Base-by-base conservation (phyloP, 64 coral and sea anemone genomes). In the Hydrozoanthus tunicans region DNA sequence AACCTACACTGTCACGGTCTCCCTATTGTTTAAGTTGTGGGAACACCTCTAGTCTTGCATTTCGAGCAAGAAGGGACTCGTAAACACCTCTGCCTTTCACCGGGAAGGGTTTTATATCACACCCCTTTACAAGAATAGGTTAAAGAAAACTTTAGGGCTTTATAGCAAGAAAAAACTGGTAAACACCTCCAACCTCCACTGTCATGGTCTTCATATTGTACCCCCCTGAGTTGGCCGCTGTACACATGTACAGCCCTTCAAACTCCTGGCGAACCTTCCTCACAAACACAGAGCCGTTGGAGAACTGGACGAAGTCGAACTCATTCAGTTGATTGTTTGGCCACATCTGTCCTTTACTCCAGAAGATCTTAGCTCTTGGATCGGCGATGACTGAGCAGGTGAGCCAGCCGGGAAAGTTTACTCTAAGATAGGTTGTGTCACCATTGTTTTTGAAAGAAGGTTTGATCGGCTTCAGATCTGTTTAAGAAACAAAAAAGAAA, bases 311-410 rank as follows among this genome's bases (percentile, higher is more conserved):
- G 59, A 96, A 96, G 7, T 96, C 95, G 23, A 94, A 86, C 53
- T 92, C 56, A 7, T 90, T 75, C 15, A 96, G 32, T 51, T n/a
- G 63, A 26, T 56, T 53, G 0, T 89, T 86, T 8, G 95, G 95
- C 95, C 95, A 96, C 17, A 90, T 93, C 20, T 55, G 58, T 6
- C 14, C 68, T 58, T 89, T 91, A 9, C 81, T 91, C 95, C 95
- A 96, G 64, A 96, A 94, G 25, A 96, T 91, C 56, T 94, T 93
- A 8, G 92, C 95, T 51, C 62, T 77, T 9, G 95, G 95, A 76
- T 96, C 95, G 3, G 95, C 83, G 64, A 90, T 74, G 59, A 96
- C 95, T 58, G 86, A 59, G 54, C 89, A 96, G 6, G 86, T 78
- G 5, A 96, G 62, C 95, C 92, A 96, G 4, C 89, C 95, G 14